Percentiles rank a stretch among this genome's conserved stretches.
Conservation (phyloP, 2,888 invertebrate species). For the Elysia crispata region DNA sequence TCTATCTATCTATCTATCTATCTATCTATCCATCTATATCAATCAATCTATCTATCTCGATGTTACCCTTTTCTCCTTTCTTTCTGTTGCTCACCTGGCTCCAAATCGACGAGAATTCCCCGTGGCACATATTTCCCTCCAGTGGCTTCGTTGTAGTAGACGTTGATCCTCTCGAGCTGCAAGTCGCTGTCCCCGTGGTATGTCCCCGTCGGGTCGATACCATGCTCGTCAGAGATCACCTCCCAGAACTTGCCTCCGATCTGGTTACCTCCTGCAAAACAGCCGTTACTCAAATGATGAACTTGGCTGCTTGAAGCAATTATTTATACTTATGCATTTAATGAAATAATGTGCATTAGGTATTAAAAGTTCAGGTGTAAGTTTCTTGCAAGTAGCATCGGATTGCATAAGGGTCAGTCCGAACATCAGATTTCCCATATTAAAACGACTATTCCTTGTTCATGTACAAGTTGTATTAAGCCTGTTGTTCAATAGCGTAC, state of each 20-base stretch:
- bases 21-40: background rate
- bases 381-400: too few relatives aligned
- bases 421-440: too few relatives aligned
- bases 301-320: too few relatives aligned
- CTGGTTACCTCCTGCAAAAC: conserved; percentile 39
- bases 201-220: background rate
- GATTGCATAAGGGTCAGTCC: too few relatives aligned
- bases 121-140: background rate
- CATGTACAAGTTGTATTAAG: too few relatives aligned
- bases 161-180: conserved; percentile 73
- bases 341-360: too few relatives aligned
- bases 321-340: too few relatives aligned
- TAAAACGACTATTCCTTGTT: too few relatives aligned
- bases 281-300: too few relatives aligned
- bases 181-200: conserved; percentile 54
- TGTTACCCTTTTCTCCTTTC: background rate
- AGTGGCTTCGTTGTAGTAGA: conserved; percentile 45
- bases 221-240: conserved; percentile 17
- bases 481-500: too few relatives aligned
- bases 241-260: conserved; percentile 46
- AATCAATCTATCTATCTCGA: background rate
- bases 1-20: background rate
- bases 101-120: background rate
- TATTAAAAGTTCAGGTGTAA: too few relatives aligned
- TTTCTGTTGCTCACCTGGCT: background rate